Base-by-base conservation (phyloP, 2,797 vertebrate genomes). In the Peromyscus attwateri region DNA sequence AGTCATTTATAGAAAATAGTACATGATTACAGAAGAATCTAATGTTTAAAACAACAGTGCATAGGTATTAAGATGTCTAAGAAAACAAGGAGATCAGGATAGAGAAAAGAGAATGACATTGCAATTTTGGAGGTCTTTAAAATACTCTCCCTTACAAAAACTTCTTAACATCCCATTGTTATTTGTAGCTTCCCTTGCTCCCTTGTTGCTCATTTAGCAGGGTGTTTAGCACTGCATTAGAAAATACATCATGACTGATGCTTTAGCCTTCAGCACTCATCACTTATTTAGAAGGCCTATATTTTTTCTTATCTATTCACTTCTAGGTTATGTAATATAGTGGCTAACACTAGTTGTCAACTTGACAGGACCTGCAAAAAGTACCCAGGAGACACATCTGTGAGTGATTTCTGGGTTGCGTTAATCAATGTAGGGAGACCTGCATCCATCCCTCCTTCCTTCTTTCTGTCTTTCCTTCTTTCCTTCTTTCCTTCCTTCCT, bases 1-100 rank as follows among this genome's bases (percentile, higher is more conserved):
- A 6, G 64, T 52, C 49, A 76, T 96, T 76, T 95, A 6, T 71
- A 77, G 73, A 92, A 64, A 95, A 23, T 64, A n/a, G 68, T 31
- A 91, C 66, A 96, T 62, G 55, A 91, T 95, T 76, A 80, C 21
- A 85, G 49, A 91, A 23, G 62, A 89, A 87, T 76, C 27, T 52
- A 80, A 68, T 31, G 27, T n/a, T 92, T 68, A 68, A 68, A 73
- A 89, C 77, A 93, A 34, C 5, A 37, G 3, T 43, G 87, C 25
- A 82, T 43, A 75, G 70, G 37, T 11, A 83, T 95, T 84, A 91
- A 87, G 37, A 91, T 77, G 80, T 82, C 68, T 68, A 77, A 89
- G 60, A 43, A 93, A 89, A 77, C 17, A 62, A 90, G 12, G 9
- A 76, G 71, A 95, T 25, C 11, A 83, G 29, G 40, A 21, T n/a